Evolutionary conservation across 2,797 vertebrate genomes (phyloP).

Genomic region (Argya squamiceps): DNA sequence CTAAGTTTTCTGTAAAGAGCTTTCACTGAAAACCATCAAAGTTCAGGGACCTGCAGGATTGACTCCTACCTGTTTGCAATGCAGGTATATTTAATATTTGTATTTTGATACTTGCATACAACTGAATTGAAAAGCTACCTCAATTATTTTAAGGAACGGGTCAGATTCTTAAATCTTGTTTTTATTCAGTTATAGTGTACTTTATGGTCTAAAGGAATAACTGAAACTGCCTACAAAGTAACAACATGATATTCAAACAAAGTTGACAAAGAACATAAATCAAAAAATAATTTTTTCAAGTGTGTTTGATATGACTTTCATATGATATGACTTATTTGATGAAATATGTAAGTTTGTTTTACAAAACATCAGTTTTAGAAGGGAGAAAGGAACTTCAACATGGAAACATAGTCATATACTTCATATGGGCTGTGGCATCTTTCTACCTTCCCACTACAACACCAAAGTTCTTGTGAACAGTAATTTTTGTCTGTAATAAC

Average conservation of each 20-base stretch:
- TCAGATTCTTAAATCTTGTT: neutral
- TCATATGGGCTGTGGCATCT: neutral
- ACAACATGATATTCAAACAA: neutral
- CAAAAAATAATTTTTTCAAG: neutral
- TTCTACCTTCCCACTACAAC: neutral
- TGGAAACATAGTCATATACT: neutral
- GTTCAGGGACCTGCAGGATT: neutral
- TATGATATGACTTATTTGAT: neutral
- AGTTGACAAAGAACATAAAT: neutral
- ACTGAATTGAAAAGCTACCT: neutral
- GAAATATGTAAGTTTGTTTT: neutral
- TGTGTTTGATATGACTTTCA: neutral
- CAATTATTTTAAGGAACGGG: neutral
- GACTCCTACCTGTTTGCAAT: neutral
- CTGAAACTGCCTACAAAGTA: neutral
- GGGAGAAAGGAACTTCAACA: neutral
- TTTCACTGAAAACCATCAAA: neutral
- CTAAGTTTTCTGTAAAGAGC: neutral
- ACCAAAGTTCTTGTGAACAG: neutral
- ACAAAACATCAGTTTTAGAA: neutral
- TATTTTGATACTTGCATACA: neutral
- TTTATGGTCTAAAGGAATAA: neutral
- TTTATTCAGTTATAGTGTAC: neutral
- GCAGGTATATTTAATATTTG: neutral
- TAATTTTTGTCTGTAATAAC: neutral